A percentile compares a stretch with the other conserved stretches of the same genome.
These are phyloP conservation scores for Sebastes vulpes DNA, from an alignment of 2,797 vertebrate species.

Conservation along the genomic window DNA sequence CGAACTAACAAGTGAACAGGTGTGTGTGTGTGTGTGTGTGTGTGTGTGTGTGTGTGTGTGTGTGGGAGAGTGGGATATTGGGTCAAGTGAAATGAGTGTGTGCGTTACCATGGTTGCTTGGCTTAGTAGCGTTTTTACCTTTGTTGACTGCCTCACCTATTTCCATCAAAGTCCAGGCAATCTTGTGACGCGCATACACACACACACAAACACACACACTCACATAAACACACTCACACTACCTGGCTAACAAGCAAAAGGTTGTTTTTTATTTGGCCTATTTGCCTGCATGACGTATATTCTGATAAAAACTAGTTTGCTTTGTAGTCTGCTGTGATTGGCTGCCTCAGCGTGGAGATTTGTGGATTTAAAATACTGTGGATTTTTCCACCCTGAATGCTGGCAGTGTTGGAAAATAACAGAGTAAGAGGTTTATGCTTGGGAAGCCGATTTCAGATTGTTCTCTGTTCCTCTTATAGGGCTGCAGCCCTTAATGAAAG, in stretches of 20 bases:
- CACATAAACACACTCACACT: not conserved
- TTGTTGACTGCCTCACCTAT: conserved; percentile 65
- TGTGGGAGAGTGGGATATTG: conserved; percentile 48
- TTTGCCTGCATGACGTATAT: conserved; percentile 23
- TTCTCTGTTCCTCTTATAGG: conserved; percentile 72
- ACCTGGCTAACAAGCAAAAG: not conserved
- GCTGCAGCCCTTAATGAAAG: conserved; percentile 61
- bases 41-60: conserved; percentile 58
- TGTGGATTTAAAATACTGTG: conserved; percentile 68
- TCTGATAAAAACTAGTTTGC: conserved; percentile 14
- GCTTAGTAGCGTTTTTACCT: conserved; percentile 70
- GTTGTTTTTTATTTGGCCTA: conserved; percentile 22
- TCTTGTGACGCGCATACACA: conserved; percentile 36
- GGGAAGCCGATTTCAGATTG: conserved; percentile 80
- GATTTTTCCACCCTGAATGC: conserved; percentile 73
- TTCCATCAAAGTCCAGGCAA: conserved; percentile 45
- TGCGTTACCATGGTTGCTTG: conserved; percentile 75
- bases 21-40: conserved; percentile 57
- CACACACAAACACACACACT: conserved; percentile 1
- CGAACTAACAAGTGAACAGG: conserved; percentile 44
- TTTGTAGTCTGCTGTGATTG: conserved; percentile 42
- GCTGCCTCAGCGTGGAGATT: conserved; percentile 54
- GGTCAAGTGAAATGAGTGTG: conserved; percentile 71
- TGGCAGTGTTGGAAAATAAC: conserved; percentile 75
- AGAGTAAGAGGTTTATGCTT: conserved; percentile 81